Evolutionary conservation across 2,888 invertebrate genomes (phyloP), one percentile per base, ranked within the genome.

Genomic region (Anarsia innoxiella): DNA sequence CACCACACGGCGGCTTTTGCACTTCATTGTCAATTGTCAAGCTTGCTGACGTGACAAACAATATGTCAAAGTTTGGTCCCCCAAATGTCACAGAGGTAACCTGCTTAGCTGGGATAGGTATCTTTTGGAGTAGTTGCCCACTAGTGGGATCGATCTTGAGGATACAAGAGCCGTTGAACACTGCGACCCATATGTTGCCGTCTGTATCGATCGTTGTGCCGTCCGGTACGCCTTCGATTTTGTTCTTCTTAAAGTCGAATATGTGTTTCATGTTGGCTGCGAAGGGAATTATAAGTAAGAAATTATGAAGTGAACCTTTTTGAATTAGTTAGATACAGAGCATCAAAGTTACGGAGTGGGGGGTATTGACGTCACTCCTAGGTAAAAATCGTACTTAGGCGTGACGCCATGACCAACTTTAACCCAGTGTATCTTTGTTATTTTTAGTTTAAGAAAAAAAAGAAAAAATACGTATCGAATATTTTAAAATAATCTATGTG

Each of bases 141-240:
- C 69, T 74, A 8, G 57, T 66, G 0, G 90, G 88, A 56, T 89
- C 78, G 13, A 89, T 60, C 49, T 88, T 71, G 27, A 87, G 44
- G 12, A 87, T 80, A 57, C 88, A 86, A 5, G 88, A 85, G 1
- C 88, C 91, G 36, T 84, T 78, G 62, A 90, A 93, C 26, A 89
- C 87, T 1, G 92, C 92, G 2, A 93, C 87, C 91, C 93, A 94
- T 1, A 94, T 71, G 57, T 91, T 91, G 1, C 91, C 93, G 40
- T 91, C 89, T 0, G 87, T 82, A 65, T 94, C 94, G 32, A 93
- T 91, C 26, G 92, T 90, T 87, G 91, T 89, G 2, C 92, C 92
- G 61, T 93, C 92, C 0, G 91, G 90, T 23, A 87, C 53, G 1
- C 78, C 82, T 0, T 56, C 63, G 1, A 79, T 29, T 1, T 71